Conservation (phyloP, 2,888 invertebrate species). For the Amorpha juglandis region DNA sequence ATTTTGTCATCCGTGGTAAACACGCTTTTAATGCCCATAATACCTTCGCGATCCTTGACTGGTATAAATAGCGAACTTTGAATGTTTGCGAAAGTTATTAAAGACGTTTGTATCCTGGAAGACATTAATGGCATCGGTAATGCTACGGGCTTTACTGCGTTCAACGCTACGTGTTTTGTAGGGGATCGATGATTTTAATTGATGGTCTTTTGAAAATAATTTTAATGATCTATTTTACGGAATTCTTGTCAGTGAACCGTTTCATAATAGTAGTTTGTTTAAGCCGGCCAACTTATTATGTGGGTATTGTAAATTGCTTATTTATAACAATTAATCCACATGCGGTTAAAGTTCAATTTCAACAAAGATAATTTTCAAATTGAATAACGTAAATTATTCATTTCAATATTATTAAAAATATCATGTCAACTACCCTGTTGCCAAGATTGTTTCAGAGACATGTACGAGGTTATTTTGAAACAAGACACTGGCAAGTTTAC, state of each 20-base stretch:
- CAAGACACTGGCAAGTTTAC: not conserved
- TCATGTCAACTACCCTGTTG: too few relatives aligned
- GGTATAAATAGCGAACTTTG: conserved; percentile 23
- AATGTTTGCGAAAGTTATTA: conserved; percentile 11
- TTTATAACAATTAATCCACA: not conserved
- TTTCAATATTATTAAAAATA: too few relatives aligned
- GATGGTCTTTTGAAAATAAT: not conserved
- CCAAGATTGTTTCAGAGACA: conserved; percentile 14
- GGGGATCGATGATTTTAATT: conserved; percentile 1
- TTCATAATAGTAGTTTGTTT: too few relatives aligned
- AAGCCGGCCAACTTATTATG: too few relatives aligned
- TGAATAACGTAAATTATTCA: too few relatives aligned
- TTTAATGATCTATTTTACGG: not conserved
- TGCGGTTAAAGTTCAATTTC: conserved; percentile 2
- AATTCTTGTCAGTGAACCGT: not conserved
- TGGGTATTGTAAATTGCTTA: not conserved
- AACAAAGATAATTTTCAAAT: conserved; percentile 13
- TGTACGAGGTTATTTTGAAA: conserved; percentile 9
- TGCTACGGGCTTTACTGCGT: not conserved
- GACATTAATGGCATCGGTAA: conserved; percentile 15
- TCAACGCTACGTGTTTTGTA: conserved; percentile 5
- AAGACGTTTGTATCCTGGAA: conserved; percentile 13
- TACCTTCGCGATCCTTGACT: not conserved
- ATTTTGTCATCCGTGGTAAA: conserved; percentile 12
- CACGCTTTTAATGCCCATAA: conserved; percentile 21